Base-by-base conservation (phyloP, 2,113 vertebrate species). In the Hiodon alosoides region DNA sequence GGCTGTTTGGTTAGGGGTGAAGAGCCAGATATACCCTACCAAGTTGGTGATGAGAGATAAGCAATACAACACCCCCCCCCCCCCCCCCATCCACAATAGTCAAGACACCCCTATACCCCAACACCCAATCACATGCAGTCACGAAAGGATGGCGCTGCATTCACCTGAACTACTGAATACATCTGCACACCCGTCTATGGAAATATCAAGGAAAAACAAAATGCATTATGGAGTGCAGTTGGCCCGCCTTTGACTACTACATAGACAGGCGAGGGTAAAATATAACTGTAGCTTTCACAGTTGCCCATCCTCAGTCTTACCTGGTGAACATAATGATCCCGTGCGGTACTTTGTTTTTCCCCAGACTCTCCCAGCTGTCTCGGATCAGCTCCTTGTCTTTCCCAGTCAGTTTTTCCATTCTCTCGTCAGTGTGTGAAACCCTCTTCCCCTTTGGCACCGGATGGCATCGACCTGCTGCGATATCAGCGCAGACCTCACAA, bases 321-420 rank as follows among this genome's bases (percentile, higher is more conserved):
- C 96, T 96, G 89, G 89, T 84, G 84, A 97, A 97, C 84, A 97
- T 90, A 77, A 96, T 83, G 69, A 93, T 85, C 77, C 96, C 95
- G n/a, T 96, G 94, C 78, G 94, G 93, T 82, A 91, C 89, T 73
- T 95, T 96, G 88, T 93, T 95, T 83, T 90, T 89, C 84, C 90
- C 94, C 78, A 97, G 88, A 77, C 84, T 91, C 84, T 78, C 90
- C 95, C 96, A 96, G 93, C 94, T 97, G 89, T 94, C 91, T 78
- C 93, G 90, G 85, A 97, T 95, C 89, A 96, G 91, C 85, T 91
- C 91, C 52, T 92, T 94, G 77, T 96, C 93, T 64, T 93, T 86
- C 72, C 77, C 88, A 10, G 91, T 88, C 90, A 92, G 85, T 78
- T 83, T 84, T 81, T 93, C 84, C 86, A 87, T 92, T 77, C 78